These are phyloP conservation scores for Drosophila neotestacea DNA, from an alignment of 2,888 invertebrate genomes.

Conservation along the genomic window DNA sequence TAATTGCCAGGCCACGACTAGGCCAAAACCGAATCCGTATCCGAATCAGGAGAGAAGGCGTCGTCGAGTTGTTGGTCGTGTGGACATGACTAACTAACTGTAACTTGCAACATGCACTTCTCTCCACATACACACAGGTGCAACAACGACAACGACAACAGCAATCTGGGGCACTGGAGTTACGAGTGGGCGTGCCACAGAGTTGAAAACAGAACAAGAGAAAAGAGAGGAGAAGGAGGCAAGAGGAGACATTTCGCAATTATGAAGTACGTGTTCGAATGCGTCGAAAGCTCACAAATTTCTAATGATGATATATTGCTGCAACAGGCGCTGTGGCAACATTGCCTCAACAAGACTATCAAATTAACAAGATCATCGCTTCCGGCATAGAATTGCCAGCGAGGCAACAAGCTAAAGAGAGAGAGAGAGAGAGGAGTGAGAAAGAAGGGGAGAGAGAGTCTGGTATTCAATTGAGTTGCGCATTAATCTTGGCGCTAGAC, in stretches of 20 bases:
- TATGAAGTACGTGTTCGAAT: slow-evolving; percentile 73
- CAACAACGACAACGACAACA: neutral
- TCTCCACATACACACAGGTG: slow-evolving; percentile 56
- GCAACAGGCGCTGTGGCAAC: slow-evolving; percentile 36
- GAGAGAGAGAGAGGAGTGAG: too few species aligned
- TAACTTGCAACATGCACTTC: slow-evolving; percentile 50
- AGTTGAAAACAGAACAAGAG: neutral
- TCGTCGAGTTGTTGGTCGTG: slow-evolving; percentile 39
- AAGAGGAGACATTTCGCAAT: slow-evolving; percentile 48
- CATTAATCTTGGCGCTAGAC: slow-evolving; percentile 74
- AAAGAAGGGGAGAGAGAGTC: too few species aligned
- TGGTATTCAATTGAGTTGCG: slow-evolving; percentile 72
- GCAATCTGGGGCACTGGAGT: slow-evolving; percentile 68
- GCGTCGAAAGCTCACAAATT: slow-evolving; percentile 80
- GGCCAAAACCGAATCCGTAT: slow-evolving; percentile 29
- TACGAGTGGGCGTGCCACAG: slow-evolving; percentile 59
- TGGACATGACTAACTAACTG: slow-evolving; percentile 73
- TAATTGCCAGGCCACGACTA: slow-evolving; percentile 76
- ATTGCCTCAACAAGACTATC: slow-evolving; percentile 70
- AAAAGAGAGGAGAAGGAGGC: neutral
- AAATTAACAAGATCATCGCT: slow-evolving; percentile 81
- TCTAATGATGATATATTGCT: slow-evolving; percentile 81
- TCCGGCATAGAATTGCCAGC: slow-evolving; percentile 67
- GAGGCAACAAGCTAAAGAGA: neutral
- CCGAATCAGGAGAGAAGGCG: slow-evolving; percentile 22